Conservation (phyloP, 2,888 invertebrate genomes). For the Lacanobia wlatinum region DNA sequence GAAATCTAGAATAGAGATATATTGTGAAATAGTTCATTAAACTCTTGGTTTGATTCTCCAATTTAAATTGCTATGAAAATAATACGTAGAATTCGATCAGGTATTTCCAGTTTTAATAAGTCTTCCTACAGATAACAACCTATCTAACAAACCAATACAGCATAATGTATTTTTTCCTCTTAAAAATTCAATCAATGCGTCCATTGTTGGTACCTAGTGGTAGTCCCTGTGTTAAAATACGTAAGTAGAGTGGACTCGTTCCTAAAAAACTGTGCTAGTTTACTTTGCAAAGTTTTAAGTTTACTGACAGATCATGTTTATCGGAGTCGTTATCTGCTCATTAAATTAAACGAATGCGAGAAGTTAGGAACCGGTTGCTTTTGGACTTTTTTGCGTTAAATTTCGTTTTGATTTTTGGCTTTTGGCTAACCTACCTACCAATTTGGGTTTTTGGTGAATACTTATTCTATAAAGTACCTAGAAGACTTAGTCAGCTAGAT, state of each 20-base stretch:
- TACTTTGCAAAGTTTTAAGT: constrained; percentile 27
- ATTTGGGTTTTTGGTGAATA: neutral
- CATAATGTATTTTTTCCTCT: neutral
- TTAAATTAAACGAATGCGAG: constrained; percentile 7
- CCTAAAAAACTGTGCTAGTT: constrained; percentile 22
- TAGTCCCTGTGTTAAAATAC: constrained; percentile 13
- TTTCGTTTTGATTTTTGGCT: constrained; percentile 1
- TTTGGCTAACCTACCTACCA: neutral
- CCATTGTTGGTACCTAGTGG: neutral
- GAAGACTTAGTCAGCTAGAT: neutral
- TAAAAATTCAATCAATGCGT: neutral
- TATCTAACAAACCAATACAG: neutral
- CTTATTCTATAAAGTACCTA: neutral
- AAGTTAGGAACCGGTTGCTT: constrained; percentile 14
- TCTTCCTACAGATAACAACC: neutral
- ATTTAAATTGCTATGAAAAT: neutral
- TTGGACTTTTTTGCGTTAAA: neutral
- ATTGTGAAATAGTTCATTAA: constrained; percentile 7
- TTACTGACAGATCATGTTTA: constrained; percentile 20
- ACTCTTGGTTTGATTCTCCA: neutral
- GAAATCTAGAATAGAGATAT: neutral
- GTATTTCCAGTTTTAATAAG: neutral
- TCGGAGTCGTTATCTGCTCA: constrained; percentile 2
- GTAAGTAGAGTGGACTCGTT: constrained; percentile 1
- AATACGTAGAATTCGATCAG: neutral